These are phyloP conservation scores for Cataglyphis albicans DNA, from an alignment of 2,888 invertebrate genomes.

Conservation along the genomic window DNA sequence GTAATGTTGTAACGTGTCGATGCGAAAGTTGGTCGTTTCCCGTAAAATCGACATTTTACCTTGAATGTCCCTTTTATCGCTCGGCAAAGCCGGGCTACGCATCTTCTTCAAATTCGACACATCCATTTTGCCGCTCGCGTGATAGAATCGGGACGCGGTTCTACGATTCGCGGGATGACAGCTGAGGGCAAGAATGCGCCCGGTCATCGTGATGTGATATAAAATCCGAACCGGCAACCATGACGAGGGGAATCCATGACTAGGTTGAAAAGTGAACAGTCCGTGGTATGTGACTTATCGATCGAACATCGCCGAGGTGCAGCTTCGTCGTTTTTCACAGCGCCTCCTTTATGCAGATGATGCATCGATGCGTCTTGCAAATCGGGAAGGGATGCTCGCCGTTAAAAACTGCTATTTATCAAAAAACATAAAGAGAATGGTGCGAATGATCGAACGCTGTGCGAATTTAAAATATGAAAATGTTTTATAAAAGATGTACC, in stretches of 20 bases:
- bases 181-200: conserved; percentile 66
- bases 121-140: conserved; percentile 56
- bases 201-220: conserved; percentile 70
- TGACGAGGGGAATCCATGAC: conserved; percentile 39
- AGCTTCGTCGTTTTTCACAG: conserved; percentile 57
- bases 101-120: conserved; percentile 54
- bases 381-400: background rate
- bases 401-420: conserved; percentile 1
- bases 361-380: conserved; percentile 15
- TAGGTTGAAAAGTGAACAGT: conserved; percentile 37
- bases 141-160: conserved; percentile 67
- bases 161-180: conserved; percentile 65
- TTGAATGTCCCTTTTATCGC: conserved; percentile 17
- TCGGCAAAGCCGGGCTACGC: conserved; percentile 16
- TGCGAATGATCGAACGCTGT: background rate
- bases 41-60: background rate
- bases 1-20: background rate
- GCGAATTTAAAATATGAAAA: background rate
- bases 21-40: conserved; percentile 11
- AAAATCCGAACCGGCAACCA: conserved; percentile 62
- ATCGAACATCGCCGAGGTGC: conserved; percentile 59
- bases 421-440: background rate
- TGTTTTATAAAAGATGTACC: background rate
- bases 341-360: conserved; percentile 21
- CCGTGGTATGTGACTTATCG: conserved; percentile 58